Evolutionary conservation across 2,888 invertebrate species (phyloP).

Genomic region (Anoncus sp.): DNA sequence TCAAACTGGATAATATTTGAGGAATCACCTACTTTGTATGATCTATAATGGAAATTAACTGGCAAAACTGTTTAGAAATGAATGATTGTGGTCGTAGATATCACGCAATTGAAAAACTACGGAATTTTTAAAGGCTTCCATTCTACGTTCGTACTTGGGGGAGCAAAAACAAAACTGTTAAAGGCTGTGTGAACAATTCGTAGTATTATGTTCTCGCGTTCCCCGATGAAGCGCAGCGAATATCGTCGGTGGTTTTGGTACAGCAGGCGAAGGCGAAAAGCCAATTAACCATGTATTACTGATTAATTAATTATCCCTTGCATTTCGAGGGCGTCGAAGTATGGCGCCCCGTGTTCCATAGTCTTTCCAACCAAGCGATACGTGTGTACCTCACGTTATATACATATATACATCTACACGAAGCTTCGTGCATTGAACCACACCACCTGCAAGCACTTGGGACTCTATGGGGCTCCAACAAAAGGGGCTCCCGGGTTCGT

Average conservation of each 20-base stretch:
- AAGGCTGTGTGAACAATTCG: not conserved
- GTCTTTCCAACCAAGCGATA: slow-evolving; percentile 25
- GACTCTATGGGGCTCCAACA: slow-evolving; percentile 15
- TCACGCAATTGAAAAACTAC: not conserved
- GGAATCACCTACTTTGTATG: not conserved
- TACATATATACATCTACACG: too few species aligned
- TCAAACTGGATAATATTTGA: slow-evolving; percentile 2
- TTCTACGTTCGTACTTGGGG: too few species aligned
- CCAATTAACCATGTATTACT: slow-evolving; percentile 59
- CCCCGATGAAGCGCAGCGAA: slow-evolving; percentile 16
- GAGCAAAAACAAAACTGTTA: slow-evolving; percentile 1
- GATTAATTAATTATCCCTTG: slow-evolving; percentile 58
- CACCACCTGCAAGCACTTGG: slow-evolving; percentile 39
- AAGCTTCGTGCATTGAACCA: slow-evolving; percentile 7
- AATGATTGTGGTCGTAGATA: not conserved
- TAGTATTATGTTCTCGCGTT: not conserved
- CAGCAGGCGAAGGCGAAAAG: slow-evolving; percentile 31
- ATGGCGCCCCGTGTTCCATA: not conserved
- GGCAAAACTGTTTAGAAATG: not conserved
- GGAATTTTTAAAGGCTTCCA: not conserved
- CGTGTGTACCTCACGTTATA: not conserved
- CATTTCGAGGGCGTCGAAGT: slow-evolving; percentile 25
- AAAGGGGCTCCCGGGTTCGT: slow-evolving; percentile 11
- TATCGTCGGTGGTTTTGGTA: slow-evolving; percentile 7
- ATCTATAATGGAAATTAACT: not conserved